phyloP scores from a whole-genome alignment of 1,140 invertebrate genomes.

The Portunus trituberculatus region DNA sequence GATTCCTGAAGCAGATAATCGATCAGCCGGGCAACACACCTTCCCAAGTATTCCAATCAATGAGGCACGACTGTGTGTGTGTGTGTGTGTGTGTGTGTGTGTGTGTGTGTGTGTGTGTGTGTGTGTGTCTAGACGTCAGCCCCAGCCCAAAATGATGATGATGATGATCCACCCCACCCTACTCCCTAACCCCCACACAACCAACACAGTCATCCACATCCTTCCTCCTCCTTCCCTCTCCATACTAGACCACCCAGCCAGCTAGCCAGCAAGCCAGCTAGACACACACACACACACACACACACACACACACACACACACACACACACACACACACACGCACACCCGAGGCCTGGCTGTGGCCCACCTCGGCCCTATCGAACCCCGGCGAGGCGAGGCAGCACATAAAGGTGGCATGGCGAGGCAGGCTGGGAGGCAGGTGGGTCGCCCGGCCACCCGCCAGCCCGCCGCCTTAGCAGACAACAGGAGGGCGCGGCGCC shows the following conservation, averaged over 20 bases:
- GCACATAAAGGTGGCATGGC: slow-evolving; percentile 33
- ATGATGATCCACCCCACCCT: background rate
- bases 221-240: background rate
- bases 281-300: background rate
- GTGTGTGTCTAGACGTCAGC: background rate
- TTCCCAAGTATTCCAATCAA: slow-evolving; percentile 1
- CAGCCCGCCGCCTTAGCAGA: slow-evolving; percentile 59
- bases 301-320: background rate
- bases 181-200: background rate
- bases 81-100: slow-evolving; percentile 51
- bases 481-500: slow-evolving; percentile 58
- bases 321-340: background rate
- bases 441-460: slow-evolving; percentile 11
- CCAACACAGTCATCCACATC: background rate
- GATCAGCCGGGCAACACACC: slow-evolving; percentile 8
- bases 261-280: background rate
- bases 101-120: slow-evolving; percentile 41
- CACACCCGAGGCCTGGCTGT: background rate
- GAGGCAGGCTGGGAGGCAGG: slow-evolving; percentile 38
- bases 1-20: slow-evolving; percentile 22
- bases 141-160: background rate
- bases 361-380: slow-evolving; percentile 6
- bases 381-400: background rate
- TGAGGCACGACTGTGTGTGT: slow-evolving; percentile 15
- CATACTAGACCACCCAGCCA: background rate